phyloP scores from a whole-genome alignment of 2,113 vertebrate species.

The Calyptommatus sinebrachiatus region DNA sequence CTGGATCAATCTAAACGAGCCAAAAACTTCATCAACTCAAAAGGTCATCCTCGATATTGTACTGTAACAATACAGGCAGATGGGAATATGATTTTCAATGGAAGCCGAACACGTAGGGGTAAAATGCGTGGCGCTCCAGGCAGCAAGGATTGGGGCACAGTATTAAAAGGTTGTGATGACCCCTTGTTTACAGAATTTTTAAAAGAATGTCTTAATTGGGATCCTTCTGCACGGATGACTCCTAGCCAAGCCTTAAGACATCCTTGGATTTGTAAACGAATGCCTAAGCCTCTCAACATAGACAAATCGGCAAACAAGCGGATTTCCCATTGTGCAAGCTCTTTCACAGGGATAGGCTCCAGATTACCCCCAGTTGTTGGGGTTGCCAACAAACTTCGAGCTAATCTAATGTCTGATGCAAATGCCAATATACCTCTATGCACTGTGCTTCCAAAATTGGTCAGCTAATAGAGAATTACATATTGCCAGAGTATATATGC shows the following conservation, averaged over 20 bases:
- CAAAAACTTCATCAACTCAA: slow-evolving; percentile 97
- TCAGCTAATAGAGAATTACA: slow-evolving; percentile 73
- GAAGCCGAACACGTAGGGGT: slow-evolving; percentile 87
- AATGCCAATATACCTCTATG: slow-evolving; percentile 85
- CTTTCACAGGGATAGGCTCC: slow-evolving; percentile 85
- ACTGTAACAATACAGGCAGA: slow-evolving; percentile 82
- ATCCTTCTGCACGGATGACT: slow-evolving; percentile 86
- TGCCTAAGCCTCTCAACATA: slow-evolving; percentile 74
- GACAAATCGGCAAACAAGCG: slow-evolving; percentile 82
- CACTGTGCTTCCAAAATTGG: slow-evolving; percentile 92
- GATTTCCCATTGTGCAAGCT: slow-evolving; percentile 78
- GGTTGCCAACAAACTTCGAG: slow-evolving; percentile 85
- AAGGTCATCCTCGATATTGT: slow-evolving; percentile 96
- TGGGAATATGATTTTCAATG: slow-evolving; percentile 83
- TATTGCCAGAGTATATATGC: slow-evolving; percentile 2
- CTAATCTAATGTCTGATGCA: slow-evolving; percentile 83
- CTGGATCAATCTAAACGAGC: slow-evolving; percentile 92
- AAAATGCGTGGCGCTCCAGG: slow-evolving; percentile 90
- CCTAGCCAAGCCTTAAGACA: slow-evolving; percentile 90
- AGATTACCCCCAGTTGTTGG: slow-evolving; percentile 80
- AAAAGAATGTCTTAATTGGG: slow-evolving; percentile 96
- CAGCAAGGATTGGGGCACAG: slow-evolving; percentile 89
- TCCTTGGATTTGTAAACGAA: slow-evolving; percentile 89
- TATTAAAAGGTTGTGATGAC: slow-evolving; percentile 92
- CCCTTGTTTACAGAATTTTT: slow-evolving; percentile 92